Percentiles rank a stretch among this genome's conserved stretches.
phyloP scores from a whole-genome alignment of 2,113 vertebrate genomes.

The Danio rerio region DNA sequence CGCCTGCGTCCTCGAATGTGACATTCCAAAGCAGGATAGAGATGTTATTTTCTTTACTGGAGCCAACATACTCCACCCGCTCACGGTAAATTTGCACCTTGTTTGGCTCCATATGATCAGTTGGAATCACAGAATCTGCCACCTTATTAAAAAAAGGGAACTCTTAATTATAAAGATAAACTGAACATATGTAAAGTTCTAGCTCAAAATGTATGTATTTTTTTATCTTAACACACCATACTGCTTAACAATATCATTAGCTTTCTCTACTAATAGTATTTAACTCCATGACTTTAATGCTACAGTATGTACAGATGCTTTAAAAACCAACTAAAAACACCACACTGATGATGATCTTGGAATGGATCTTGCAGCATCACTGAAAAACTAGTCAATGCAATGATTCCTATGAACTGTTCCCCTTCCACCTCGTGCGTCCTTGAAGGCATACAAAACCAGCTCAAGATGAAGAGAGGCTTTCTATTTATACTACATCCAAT shows the following conservation, averaged over 20 bases:
- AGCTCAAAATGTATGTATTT: neutral
- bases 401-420: neutral
- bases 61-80: constrained; percentile 82
- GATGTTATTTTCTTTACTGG: constrained; percentile 79
- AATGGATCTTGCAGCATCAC: neutral
- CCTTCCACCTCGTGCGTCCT: neutral
- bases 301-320: neutral
- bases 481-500: neutral
- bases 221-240: neutral
- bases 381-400: constrained; percentile 4
- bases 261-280: neutral
- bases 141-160: constrained; percentile 71
- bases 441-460: neutral
- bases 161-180: constrained; percentile 29
- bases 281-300: neutral
- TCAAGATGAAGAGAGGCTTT: neutral
- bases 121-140: constrained; percentile 73
- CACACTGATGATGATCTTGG: neutral
- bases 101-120: constrained; percentile 57
- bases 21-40: constrained; percentile 86
- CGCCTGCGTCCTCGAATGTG: constrained; percentile 88
- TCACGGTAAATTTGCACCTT: constrained; percentile 62
- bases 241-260: neutral
- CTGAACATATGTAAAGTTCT: neutral
- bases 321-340: neutral